These are phyloP conservation scores for Rhabdornis inornatus DNA, from an alignment of 2,113 vertebrate genomes.

Conservation along the genomic window DNA sequence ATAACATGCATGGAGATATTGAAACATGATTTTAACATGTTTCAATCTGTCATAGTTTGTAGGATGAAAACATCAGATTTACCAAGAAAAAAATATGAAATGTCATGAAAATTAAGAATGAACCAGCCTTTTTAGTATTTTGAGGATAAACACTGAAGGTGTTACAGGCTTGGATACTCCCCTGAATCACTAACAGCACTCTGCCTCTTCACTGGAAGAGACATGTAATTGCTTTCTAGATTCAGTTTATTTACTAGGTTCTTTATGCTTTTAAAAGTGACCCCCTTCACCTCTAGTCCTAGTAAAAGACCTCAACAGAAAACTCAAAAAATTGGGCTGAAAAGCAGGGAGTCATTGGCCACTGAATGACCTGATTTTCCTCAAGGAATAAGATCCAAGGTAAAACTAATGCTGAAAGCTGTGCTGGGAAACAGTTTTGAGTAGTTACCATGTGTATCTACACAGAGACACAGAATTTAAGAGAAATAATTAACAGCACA, in stretches of 20 bases:
- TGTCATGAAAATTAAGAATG: not conserved
- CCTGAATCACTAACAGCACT: not conserved
- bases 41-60: not conserved
- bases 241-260: not conserved
- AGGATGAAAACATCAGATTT: not conserved
- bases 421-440: not conserved
- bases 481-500: not conserved
- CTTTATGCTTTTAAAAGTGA: not conserved
- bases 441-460: not conserved
- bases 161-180: not conserved
- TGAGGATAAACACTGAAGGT: not conserved
- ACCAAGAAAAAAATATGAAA: not conserved
- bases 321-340: not conserved
- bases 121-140: not conserved
- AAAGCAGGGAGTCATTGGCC: not conserved
- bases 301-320: not conserved
- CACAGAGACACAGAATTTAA: not conserved
- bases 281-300: not conserved
- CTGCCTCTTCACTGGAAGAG: not conserved
- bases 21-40: not conserved
- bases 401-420: not conserved
- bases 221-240: not conserved
- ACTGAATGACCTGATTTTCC: not conserved
- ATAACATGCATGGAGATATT: not conserved
- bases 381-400: not conserved